phyloP scores from a whole-genome alignment of 2,888 invertebrate species.

The Adelognathus sp. region DNA sequence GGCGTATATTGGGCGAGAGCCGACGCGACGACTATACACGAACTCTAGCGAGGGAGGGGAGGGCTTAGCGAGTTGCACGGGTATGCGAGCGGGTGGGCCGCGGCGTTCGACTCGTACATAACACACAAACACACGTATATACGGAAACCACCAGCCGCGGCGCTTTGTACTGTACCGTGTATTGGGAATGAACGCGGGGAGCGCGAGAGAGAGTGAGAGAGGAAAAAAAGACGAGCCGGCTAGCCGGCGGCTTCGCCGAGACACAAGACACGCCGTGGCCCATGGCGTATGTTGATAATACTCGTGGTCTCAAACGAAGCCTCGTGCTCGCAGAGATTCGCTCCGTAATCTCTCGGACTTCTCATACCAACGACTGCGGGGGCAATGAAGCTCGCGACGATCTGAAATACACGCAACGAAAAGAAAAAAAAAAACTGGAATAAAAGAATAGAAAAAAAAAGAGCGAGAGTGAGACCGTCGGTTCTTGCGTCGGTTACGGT shows the following conservation, averaged over 20 bases:
- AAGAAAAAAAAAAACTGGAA: not conserved
- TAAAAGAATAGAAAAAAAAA: not conserved
- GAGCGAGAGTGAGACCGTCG: slow-evolving; percentile 44
- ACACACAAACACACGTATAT: slow-evolving; percentile 3
- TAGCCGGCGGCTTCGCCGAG: slow-evolving; percentile 44
- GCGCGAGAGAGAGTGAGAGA: slow-evolving; percentile 7
- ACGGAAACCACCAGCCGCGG: not conserved
- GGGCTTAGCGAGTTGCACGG: slow-evolving; percentile 19
- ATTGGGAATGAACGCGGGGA: slow-evolving; percentile 5
- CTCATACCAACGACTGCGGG: not conserved
- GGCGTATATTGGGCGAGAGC: slow-evolving; percentile 73
- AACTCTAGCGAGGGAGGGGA: slow-evolving; percentile 48
- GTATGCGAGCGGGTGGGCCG: slow-evolving; percentile 26
- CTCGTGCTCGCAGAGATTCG: not conserved
- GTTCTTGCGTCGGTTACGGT: slow-evolving; percentile 28
- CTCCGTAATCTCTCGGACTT: not conserved
- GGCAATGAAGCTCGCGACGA: not conserved
- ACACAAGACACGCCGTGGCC: not conserved
- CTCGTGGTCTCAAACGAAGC: not conserved
- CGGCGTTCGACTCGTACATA: slow-evolving; percentile 19
- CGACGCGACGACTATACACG: slow-evolving; percentile 60
- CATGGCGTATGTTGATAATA: not conserved
- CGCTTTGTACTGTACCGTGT: slow-evolving; percentile 2
- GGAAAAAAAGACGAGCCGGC: slow-evolving; percentile 39
- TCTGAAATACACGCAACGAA: not conserved